A percentile compares a stretch with the other conserved stretches of the same genome.
phyloP scores from a whole-genome alignment of 2,113 vertebrate genomes.

The Xenus cinereus region DNA sequence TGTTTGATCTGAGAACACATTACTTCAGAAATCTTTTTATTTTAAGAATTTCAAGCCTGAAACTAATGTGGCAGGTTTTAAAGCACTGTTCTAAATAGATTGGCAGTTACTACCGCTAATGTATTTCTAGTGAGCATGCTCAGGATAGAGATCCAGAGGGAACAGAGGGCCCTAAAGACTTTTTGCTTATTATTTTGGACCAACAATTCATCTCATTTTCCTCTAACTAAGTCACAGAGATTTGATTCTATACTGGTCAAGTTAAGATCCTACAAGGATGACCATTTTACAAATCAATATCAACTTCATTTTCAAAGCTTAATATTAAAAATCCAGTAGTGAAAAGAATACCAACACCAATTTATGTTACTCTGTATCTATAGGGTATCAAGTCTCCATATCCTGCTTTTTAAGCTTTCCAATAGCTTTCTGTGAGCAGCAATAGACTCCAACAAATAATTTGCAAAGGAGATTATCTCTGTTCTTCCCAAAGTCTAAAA shows the following conservation, averaged over 20 bases:
- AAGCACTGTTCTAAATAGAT: background rate
- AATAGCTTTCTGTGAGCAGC: background rate
- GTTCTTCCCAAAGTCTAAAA: background rate
- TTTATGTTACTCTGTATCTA: background rate
- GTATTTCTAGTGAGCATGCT: background rate
- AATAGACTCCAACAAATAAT: background rate
- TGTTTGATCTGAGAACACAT: background rate
- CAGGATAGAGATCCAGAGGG: background rate
- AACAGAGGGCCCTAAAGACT: background rate
- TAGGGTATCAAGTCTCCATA: background rate
- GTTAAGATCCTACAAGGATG: background rate
- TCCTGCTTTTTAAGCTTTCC: background rate
- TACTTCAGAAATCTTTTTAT: background rate
- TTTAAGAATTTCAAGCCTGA: background rate
- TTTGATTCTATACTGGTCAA: background rate
- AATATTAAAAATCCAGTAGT: background rate
- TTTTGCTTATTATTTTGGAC: background rate
- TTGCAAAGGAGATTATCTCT: background rate
- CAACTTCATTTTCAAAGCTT: background rate
- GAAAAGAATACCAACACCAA: background rate
- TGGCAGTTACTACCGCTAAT: background rate
- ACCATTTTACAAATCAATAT: background rate
- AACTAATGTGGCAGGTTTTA: background rate
- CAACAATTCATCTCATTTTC: background rate
- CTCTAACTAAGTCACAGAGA: background rate